Evolutionary conservation across 2,888 invertebrate species (phyloP).

Genomic region (Eupithecia tripunctaria): DNA sequence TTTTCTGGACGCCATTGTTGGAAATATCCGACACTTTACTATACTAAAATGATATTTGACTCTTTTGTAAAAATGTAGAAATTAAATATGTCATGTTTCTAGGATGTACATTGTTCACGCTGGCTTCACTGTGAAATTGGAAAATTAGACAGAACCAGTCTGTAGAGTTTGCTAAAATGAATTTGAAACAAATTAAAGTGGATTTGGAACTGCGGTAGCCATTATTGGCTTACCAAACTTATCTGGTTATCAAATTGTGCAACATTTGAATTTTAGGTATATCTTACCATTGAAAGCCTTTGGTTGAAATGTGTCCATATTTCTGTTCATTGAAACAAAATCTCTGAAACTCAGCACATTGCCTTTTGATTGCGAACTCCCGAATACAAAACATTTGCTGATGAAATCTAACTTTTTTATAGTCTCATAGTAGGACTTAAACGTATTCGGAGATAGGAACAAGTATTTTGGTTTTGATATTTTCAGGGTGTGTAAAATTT

Average conservation of each 20-base stretch:
- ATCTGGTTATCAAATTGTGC: not conserved
- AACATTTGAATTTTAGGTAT: not conserved
- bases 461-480: conserved; percentile 68
- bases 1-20: not conserved
- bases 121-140: not conserved
- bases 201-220: conserved; percentile 22
- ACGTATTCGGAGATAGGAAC: conserved; percentile 61
- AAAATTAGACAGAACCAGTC: not conserved
- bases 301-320: conserved; percentile 51
- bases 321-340: conserved; percentile 41
- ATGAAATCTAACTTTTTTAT: conserved; percentile 50
- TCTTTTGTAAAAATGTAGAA: not conserved
- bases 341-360: conserved; percentile 52
- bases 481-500: conserved; percentile 60
- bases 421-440: conserved; percentile 51
- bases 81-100: not conserved
- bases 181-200: conserved; percentile 30
- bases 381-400: conserved; percentile 56
- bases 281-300: conserved; percentile 57
- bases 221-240: not conserved
- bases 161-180: not conserved
- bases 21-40: not conserved
- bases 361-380: conserved; percentile 41
- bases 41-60: not conserved
- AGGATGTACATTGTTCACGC: not conserved